Conservation (phyloP, 1,140 invertebrate genomes). For the Leptinotarsa undecemlineata region DNA sequence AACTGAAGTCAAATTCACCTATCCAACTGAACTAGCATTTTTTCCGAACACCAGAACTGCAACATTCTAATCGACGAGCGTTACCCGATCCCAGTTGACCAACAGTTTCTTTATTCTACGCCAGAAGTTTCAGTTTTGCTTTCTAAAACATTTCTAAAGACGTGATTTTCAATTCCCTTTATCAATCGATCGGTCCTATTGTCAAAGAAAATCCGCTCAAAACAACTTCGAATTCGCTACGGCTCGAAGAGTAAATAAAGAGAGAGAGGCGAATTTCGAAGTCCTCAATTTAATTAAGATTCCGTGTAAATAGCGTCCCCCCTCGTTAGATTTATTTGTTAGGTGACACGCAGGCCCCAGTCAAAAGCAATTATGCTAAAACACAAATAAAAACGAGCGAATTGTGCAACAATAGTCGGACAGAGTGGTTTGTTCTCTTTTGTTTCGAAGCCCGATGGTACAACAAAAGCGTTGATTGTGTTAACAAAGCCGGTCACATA, state of each 20-base stretch:
- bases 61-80: too few species aligned
- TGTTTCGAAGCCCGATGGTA: conserved; percentile 21
- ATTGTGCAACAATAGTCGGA: conserved; percentile 28
- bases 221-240: not conserved
- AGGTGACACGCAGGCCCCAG: conserved; percentile 21
- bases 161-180: too few species aligned
- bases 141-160: too few species aligned
- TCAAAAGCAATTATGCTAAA: conserved; percentile 22
- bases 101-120: too few species aligned
- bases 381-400: conserved; percentile 26
- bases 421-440: conserved; percentile 25
- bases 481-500: conserved; percentile 27
- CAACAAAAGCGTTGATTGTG: conserved; percentile 35
- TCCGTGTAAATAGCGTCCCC: conserved; percentile 22
- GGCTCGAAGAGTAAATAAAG: conserved; percentile 7
- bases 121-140: too few species aligned
- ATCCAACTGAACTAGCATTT: too few species aligned
- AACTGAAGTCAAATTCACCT: too few species aligned
- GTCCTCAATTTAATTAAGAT: conserved; percentile 27
- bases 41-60: too few species aligned
- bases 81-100: too few species aligned
- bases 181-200: too few species aligned
- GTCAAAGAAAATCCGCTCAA: not conserved
- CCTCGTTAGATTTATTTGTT: conserved; percentile 32
- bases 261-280: not conserved